phyloP scores from a whole-genome alignment of 2,888 invertebrate genomes.

The Drosophila leonis region DNA sequence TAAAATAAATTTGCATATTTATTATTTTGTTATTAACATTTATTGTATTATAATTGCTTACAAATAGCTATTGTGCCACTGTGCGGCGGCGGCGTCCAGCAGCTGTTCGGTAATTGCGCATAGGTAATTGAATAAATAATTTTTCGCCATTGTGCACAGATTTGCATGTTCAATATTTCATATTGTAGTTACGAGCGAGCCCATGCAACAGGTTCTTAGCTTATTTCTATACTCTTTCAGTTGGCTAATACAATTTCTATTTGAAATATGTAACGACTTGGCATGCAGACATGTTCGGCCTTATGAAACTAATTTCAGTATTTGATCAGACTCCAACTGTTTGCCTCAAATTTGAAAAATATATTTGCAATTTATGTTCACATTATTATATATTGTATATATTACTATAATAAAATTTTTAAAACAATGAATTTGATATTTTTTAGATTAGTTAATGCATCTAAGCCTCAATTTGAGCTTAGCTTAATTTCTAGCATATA shows the following conservation, averaged over 20 bases:
- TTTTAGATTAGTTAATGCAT: too few relatives aligned
- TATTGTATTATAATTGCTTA: neutral
- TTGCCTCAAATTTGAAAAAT: neutral
- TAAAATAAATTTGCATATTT: too few relatives aligned
- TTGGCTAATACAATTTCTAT: neutral
- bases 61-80: conserved; percentile 4
- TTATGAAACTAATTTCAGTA: too few relatives aligned
- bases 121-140: conserved; percentile 39
- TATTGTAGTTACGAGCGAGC: conserved; percentile 14
- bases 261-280: neutral
- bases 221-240: conserved; percentile 6
- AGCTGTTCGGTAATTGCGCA: conserved; percentile 25
- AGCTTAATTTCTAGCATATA: neutral
- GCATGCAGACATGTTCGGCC: neutral
- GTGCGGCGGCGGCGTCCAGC: conserved; percentile 13
- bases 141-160: conserved; percentile 23
- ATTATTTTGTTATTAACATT: neutral
- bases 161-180: conserved; percentile 37
- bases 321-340: too few relatives aligned
- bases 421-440: too few relatives aligned
- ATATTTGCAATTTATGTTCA: neutral
- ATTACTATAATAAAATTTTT: too few relatives aligned
- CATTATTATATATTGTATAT: too few relatives aligned
- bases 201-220: conserved; percentile 57
- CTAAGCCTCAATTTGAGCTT: too few relatives aligned